These are phyloP conservation scores for Orientallactaga sibirica DNA, from an alignment of 2,797 vertebrate species.

Conservation along the genomic window DNA sequence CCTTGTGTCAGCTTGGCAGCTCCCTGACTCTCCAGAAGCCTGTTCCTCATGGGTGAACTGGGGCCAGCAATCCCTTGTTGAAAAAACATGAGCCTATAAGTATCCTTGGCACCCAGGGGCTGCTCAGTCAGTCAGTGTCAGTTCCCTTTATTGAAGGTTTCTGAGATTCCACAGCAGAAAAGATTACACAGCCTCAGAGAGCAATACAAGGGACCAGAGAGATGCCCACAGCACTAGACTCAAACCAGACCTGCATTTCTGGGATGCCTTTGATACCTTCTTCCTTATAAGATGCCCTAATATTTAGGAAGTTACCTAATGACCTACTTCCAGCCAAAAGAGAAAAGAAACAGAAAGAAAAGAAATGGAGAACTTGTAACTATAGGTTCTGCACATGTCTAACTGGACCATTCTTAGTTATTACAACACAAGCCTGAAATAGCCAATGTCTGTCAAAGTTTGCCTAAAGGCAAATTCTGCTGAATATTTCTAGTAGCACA, in stretches of 20 bases:
- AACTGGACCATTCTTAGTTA: not conserved
- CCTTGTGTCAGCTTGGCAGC: not conserved
- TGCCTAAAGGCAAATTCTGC: not conserved
- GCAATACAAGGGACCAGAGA: not conserved
- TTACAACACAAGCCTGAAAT: not conserved
- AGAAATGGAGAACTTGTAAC: not conserved
- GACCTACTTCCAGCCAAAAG: not conserved
- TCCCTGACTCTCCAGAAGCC: not conserved
- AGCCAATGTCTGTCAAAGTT: not conserved
- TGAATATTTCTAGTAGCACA: not conserved
- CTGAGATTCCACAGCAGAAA: not conserved
- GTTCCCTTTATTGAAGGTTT: not conserved
- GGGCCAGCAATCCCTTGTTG: not conserved
- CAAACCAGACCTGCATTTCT: not conserved
- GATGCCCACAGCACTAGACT: not conserved
- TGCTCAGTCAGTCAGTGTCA: not conserved
- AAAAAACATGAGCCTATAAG: not conserved
- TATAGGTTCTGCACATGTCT: not conserved
- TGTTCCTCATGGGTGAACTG: not conserved
- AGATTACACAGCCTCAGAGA: not conserved
- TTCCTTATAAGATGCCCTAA: not conserved
- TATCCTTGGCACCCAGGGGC: not conserved
- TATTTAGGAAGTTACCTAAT: not conserved
- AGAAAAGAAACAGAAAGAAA: not conserved
- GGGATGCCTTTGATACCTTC: not conserved